Evolutionary conservation across 1,140 invertebrate species (phyloP).

Genomic region (Micrasema minimum): DNA sequence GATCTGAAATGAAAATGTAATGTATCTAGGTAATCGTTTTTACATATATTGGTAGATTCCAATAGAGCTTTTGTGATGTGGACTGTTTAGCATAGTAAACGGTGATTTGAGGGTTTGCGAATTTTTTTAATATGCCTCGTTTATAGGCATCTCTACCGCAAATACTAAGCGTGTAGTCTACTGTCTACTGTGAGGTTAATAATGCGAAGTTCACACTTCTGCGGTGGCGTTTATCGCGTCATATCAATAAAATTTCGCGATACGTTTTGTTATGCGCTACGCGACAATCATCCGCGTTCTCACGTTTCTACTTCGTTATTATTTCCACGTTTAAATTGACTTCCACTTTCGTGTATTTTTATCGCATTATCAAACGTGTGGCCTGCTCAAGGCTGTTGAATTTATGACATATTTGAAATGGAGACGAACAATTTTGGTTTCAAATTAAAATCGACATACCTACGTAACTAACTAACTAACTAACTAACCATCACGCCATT

Average conservation of each 20-base stretch:
- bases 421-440: no score
- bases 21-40: neutral
- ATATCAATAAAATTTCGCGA: slow-evolving; percentile 52
- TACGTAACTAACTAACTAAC: no score
- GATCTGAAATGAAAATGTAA: neutral
- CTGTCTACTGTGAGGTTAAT: neutral
- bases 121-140: neutral
- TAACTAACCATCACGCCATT: no score
- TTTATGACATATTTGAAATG: no score
- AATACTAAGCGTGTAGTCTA: neutral
- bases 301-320: no score
- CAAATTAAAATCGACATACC: no score
- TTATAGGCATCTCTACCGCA: neutral
- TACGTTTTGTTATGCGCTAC: slow-evolving; percentile 48
- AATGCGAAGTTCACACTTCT: slow-evolving; percentile 42
- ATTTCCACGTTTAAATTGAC: no score
- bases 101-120: neutral
- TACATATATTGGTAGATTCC: neutral
- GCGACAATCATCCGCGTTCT: slow-evolving; percentile 48
- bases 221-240: slow-evolving; percentile 49
- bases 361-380: no score
- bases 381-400: no score
- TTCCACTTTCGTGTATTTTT: no score
- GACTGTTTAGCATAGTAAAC: neutral
- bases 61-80: neutral